Percentiles rank a stretch among this genome's conserved stretches.
Conservation (phyloP, 2,888 invertebrate genomes). For the Rotaria socialis region DNA sequence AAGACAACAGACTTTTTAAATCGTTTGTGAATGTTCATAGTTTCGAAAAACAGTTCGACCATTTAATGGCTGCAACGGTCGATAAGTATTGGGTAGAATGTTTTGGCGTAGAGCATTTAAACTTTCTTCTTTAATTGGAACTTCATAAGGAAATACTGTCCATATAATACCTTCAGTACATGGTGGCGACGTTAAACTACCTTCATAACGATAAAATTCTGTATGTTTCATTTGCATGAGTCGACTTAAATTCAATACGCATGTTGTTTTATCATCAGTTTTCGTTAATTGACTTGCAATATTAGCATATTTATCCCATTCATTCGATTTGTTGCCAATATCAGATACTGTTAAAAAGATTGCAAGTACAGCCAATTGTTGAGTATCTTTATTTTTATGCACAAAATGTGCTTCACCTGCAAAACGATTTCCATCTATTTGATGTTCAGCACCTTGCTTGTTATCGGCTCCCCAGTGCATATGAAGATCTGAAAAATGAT, state of each 20-base stretch:
- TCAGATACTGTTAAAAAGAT: not conserved
- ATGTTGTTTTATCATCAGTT: not conserved
- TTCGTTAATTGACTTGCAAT: not conserved
- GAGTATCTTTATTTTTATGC: not conserved
- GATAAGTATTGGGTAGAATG: not conserved
- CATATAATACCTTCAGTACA: not conserved
- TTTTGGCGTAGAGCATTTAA: not conserved
- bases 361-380: not conserved
- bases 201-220: not conserved
- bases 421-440: not conserved
- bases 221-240: not conserved
- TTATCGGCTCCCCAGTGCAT: not conserved
- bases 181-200: not conserved
- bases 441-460: not conserved
- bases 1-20: not conserved
- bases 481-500: not conserved
- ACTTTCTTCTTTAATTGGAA: not conserved
- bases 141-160: not conserved
- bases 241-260: not conserved
- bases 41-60: not conserved
- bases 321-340: not conserved
- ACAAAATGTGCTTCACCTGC: not conserved
- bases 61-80: not conserved
- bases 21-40: not conserved
- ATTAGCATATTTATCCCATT: not conserved